These are phyloP conservation scores for Smutsia gigantea DNA, from an alignment of 2,797 vertebrate genomes.

Conservation along the genomic window DNA sequence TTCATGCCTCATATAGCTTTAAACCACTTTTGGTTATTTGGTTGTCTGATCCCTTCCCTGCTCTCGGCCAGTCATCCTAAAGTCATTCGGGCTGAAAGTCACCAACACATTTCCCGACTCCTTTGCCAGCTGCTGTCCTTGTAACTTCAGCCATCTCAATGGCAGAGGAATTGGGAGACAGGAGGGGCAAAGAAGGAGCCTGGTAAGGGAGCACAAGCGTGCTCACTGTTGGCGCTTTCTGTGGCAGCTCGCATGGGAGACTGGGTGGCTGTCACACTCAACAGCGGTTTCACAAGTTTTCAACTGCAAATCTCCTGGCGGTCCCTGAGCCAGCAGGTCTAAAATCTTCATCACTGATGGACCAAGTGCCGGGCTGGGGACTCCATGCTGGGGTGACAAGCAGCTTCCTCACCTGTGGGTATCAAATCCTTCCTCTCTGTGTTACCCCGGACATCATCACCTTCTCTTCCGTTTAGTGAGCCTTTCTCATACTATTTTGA, in stretches of 20 bases:
- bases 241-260: rapidly evolving
- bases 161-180: not conserved
- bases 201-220: too few relatives aligned
- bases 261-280: not conserved
- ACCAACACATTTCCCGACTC: not conserved
- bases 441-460: rapidly evolving
- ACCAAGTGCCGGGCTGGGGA: not conserved
- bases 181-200: not conserved
- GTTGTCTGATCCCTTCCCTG: not conserved
- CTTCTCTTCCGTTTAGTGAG: too few relatives aligned
- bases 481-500: not conserved
- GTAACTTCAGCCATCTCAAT: rapidly evolving
- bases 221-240: not conserved
- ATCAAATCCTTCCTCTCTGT: not conserved
- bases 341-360: not conserved
- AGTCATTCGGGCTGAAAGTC: not conserved
- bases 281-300: rapidly evolving
- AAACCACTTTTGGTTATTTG: not conserved
- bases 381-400: rapidly evolving
- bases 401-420: too few relatives aligned
- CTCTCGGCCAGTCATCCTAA: not conserved
- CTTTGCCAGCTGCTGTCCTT: not conserved
- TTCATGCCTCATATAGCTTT: not conserved
- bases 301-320: not conserved
- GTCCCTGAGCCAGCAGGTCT: too few relatives aligned